Base-by-base conservation (phyloP, 1,140 invertebrate genomes). In the Andrena cerasifolii region DNA sequence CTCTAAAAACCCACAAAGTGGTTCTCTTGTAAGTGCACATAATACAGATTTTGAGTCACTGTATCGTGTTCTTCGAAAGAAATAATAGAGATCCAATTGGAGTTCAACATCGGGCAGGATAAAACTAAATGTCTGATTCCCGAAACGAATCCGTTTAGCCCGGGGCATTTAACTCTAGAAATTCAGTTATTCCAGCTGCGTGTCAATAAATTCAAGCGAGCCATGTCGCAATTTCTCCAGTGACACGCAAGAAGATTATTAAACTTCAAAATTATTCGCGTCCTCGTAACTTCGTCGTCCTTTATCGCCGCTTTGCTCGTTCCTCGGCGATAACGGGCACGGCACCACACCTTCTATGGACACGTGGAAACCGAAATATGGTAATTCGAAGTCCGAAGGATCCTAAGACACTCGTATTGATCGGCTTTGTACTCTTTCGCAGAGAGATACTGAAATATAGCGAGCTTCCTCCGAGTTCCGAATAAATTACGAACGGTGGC, bases 161-260 rank as follows among this genome's bases (percentile, higher is more conserved):
- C n/a, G n/a, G n/a, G n/a, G n/a, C n/a, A n/a, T n/a, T n/a, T n/a
- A n/a, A n/a, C 33, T 0, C 6, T 45, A 18, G 28, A 59, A 45
- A 28, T 45, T 58, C 33, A 31, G 45, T 71, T 71, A 47, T 61
- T 59, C 43, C 1, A 24, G 14, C n/a, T 18, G 26, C n/a, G 18
- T 24, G 54, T 12, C 31, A 36, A 72, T 49, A 62, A 62, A 72
- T 72, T 72, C 14, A n/a, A 12, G 14, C 4, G 1, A 36, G 61
- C 43, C 68, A 28, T n/a, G 12, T 16, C 7, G n/a, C 45, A 43
- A 61, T 72, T 61, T 61, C 1, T 14, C 18, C 54, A 49, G 26
- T 49, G 28, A 33, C 56, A 36, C n/a, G 68, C 68, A 16, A 49
- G 56, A 36, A 72, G 49, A 61, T 61, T 28, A 2, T 56, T 33